Conservation (phyloP, 2,797 vertebrate species). For the Brachymystax lenok region DNA sequence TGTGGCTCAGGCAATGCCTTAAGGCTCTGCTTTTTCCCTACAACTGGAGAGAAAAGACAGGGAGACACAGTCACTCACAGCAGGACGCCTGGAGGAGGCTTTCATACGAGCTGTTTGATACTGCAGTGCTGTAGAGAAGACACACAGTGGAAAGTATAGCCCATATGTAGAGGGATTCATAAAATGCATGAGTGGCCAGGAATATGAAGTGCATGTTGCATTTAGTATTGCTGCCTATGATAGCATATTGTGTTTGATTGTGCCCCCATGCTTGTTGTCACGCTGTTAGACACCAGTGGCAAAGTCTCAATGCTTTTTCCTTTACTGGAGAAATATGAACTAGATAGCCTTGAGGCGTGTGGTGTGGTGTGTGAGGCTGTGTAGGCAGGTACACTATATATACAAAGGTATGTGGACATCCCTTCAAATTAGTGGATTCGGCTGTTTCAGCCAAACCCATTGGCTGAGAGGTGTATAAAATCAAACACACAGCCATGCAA, state of each 20-base stretch:
- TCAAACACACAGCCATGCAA: no score
- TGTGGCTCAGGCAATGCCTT: slow-evolving; percentile 1
- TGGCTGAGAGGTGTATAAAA: no score
- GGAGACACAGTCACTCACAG: slow-evolving; percentile 18
- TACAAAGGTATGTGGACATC: no score
- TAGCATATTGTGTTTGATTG: slow-evolving; percentile 42
- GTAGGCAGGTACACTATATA: not conserved
- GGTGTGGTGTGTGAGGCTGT: slow-evolving; percentile 1
- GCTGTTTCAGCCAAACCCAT: no score
- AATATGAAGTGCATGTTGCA: slow-evolving; percentile 57
- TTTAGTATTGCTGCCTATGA: slow-evolving; percentile 46
- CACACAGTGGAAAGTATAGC: slow-evolving; percentile 16
- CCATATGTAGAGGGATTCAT: slow-evolving; percentile 37
- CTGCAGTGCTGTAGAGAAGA: not conserved
- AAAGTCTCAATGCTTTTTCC: slow-evolving; percentile 41
- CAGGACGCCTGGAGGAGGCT: slow-evolving; percentile 3
- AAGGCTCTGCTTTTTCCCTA: slow-evolving; percentile 25
- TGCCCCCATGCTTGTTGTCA: slow-evolving; percentile 40
- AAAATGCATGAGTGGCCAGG: slow-evolving; percentile 43
- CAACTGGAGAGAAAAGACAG: slow-evolving; percentile 11
- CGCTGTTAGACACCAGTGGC: slow-evolving; percentile 48
- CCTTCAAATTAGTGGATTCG: no score
- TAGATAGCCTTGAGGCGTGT: slow-evolving; percentile 37
- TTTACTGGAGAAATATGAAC: not conserved
- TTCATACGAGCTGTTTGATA: not conserved